Evolutionary conservation across 2,888 invertebrate genomes (phyloP).

Genomic region (Caenorhabditis wallacei): DNA sequence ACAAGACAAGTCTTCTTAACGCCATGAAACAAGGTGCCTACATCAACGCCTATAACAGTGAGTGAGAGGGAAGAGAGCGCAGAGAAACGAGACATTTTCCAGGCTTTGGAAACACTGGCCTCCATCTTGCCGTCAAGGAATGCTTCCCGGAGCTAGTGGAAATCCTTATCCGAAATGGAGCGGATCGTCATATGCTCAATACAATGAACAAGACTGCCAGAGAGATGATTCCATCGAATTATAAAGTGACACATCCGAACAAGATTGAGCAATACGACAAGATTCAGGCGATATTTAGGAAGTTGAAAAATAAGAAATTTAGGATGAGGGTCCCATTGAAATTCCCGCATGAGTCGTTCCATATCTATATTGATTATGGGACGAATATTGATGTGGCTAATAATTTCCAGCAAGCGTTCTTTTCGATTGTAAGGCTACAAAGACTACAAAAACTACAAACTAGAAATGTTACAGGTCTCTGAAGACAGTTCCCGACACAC

Average conservation of each 20-base stretch:
- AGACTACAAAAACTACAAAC: too few species aligned
- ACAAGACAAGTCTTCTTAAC: slow-evolving; percentile 8
- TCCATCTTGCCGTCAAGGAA: slow-evolving; percentile 9
- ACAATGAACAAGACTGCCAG: background rate
- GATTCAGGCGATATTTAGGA: background rate
- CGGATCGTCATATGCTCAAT: background rate
- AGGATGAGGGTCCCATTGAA: background rate
- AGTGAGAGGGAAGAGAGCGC: too few species aligned
- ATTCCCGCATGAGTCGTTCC: slow-evolving; percentile 5
- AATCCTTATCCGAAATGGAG: slow-evolving; percentile 21
- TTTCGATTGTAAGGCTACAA: slow-evolving; percentile 6
- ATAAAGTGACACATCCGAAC: background rate
- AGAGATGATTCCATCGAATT: slow-evolving; percentile 18
- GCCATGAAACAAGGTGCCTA: slow-evolving; percentile 16
- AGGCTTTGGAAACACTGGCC: slow-evolving; percentile 35
- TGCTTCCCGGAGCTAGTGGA: slow-evolving; percentile 8
- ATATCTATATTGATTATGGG: slow-evolving; percentile 7
- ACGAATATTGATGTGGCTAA: slow-evolving; percentile 4
- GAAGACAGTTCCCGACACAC: too few species aligned
- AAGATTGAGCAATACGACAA: background rate
- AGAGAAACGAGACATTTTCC: too few species aligned
- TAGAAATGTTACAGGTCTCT: too few species aligned
- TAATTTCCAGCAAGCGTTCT: background rate
- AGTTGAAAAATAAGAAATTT: slow-evolving; percentile 12
- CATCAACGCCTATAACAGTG: slow-evolving; percentile 26